Conservation (phyloP, 2,113 vertebrate species). For the Cyprinodon brontotheroides region DNA sequence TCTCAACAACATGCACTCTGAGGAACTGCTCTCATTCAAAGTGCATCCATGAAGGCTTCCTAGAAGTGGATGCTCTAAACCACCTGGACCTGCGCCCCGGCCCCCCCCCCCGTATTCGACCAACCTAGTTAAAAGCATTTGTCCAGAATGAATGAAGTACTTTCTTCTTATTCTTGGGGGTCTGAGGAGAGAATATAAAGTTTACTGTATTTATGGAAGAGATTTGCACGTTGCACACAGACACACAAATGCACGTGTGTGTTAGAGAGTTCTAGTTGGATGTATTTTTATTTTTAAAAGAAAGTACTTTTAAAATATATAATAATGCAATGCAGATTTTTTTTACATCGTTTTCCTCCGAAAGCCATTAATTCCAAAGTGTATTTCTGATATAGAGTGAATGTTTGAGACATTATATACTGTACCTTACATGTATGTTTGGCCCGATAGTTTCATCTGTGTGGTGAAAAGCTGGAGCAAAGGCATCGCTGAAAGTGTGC, state of each 20-base stretch:
- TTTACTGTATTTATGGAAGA: slow-evolving; percentile 67
- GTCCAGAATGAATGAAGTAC: slow-evolving; percentile 72
- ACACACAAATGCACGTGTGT: slow-evolving; percentile 42
- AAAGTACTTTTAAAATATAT: slow-evolving; percentile 29
- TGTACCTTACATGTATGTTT: slow-evolving; percentile 22
- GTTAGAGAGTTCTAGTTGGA: slow-evolving; percentile 37
- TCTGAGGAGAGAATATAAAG: slow-evolving; percentile 32
- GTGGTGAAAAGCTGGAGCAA: slow-evolving; percentile 26
- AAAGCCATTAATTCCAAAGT: slow-evolving; percentile 69
- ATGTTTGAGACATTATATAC: slow-evolving; percentile 33
- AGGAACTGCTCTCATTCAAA: slow-evolving; percentile 97
- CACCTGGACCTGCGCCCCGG: slow-evolving; percentile 45
- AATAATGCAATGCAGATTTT: slow-evolving; percentile 14
- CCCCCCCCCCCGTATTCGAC: slow-evolving; percentile 12
- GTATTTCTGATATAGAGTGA: slow-evolving; percentile 53
- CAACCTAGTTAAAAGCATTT: slow-evolving; percentile 49
- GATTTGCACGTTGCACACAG: slow-evolving; percentile 51
- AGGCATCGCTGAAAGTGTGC: slow-evolving; percentile 50
- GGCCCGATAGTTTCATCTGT: slow-evolving; percentile 25
- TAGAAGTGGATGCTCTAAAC: not conserved
- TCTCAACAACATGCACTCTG: slow-evolving; percentile 99
- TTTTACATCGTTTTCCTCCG: slow-evolving; percentile 32
- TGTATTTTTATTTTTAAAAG: slow-evolving; percentile 43
- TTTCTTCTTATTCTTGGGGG: slow-evolving; percentile 60
- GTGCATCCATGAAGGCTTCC: slow-evolving; percentile 87